A percentile compares a stretch with the other conserved stretches of the same genome.
phyloP scores from a whole-genome alignment of 2,888 invertebrate genomes.

The Girardia tigrina region DNA sequence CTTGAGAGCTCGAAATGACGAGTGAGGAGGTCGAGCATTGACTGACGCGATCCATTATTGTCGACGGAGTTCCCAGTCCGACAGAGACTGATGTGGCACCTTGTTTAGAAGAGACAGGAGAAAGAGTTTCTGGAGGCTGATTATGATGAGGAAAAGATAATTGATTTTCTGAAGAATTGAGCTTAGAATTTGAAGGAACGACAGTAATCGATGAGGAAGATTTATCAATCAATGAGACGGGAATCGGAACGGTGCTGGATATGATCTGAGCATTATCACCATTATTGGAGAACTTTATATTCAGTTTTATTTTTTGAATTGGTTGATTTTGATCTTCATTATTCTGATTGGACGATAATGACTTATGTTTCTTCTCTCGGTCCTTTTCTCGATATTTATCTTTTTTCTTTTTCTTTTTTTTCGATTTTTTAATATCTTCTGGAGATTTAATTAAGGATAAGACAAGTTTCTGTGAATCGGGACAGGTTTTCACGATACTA shows the following conservation, averaged over 20 bases:
- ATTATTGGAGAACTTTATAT: neutral
- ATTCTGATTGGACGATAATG: neutral
- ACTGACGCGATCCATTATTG: neutral
- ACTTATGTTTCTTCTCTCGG: neutral
- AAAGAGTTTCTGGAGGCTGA: neutral
- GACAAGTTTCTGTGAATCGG: neutral
- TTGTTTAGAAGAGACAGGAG: neutral
- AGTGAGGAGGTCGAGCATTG: neutral
- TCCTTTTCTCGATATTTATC: constrained; percentile 33
- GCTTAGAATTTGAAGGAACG: neutral
- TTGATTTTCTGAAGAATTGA: neutral
- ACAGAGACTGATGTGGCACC: neutral
- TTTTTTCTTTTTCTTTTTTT: constrained; percentile 36
- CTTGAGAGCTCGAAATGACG: neutral
- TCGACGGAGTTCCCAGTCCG: constrained; percentile 6
- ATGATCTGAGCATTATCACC: constrained; percentile 18
- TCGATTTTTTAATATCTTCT: constrained; percentile 26
- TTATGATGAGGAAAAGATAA: neutral
- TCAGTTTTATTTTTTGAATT: neutral
- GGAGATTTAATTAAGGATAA: neutral
- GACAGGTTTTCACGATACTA: neutral
- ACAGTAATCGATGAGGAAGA: neutral
- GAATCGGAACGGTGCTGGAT: neutral
- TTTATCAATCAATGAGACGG: neutral
- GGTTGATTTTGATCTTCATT: constrained; percentile 15